These are phyloP conservation scores for Plectus sambesii DNA, from an alignment of 1,140 invertebrate genomes.

Conservation along the genomic window DNA sequence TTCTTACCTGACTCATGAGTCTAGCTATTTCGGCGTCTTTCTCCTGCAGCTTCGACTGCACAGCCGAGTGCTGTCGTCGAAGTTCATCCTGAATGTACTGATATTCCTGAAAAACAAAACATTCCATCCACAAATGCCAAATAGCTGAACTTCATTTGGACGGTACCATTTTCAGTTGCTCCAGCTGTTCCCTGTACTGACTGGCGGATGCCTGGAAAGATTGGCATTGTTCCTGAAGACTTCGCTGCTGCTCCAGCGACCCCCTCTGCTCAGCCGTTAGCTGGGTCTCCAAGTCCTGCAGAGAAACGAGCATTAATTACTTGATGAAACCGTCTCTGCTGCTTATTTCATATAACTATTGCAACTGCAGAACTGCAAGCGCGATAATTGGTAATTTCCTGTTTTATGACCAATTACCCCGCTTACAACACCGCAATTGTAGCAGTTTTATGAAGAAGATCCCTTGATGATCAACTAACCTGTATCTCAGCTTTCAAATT, in stretches of 20 bases:
- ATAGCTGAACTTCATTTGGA: conserved; percentile 47
- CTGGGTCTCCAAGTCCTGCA: conserved; percentile 44
- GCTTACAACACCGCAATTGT: conserved; percentile 16
- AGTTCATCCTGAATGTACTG: conserved; percentile 55
- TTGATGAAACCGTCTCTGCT: no score
- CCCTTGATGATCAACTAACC: conserved; percentile 36
- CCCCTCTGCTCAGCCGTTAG: conserved; percentile 37
- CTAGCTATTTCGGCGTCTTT: conserved; percentile 56
- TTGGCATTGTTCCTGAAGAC: conserved; percentile 51
- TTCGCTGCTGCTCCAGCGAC: conserved; percentile 43
- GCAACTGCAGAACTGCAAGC: no score
- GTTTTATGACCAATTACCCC: no score
- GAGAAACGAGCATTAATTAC: no score
- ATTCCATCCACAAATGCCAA: no score
- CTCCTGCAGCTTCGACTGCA: conserved; percentile 53
- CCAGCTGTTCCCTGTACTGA: conserved; percentile 51
- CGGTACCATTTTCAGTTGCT: conserved; percentile 54
- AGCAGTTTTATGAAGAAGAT: conserved; percentile 11
- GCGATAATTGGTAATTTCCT: no score
- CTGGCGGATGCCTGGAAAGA: conserved; percentile 50
- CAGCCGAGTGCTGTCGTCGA: conserved; percentile 50
- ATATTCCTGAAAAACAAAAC: conserved; percentile 51
- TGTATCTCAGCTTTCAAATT: not conserved
- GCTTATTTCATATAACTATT: no score
- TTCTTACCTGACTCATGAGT: conserved; percentile 53